A percentile compares a stretch with the other conserved stretches of the same genome.
phyloP scores from a whole-genome alignment of 2,888 invertebrate species.

The Harmothoe impar region DNA sequence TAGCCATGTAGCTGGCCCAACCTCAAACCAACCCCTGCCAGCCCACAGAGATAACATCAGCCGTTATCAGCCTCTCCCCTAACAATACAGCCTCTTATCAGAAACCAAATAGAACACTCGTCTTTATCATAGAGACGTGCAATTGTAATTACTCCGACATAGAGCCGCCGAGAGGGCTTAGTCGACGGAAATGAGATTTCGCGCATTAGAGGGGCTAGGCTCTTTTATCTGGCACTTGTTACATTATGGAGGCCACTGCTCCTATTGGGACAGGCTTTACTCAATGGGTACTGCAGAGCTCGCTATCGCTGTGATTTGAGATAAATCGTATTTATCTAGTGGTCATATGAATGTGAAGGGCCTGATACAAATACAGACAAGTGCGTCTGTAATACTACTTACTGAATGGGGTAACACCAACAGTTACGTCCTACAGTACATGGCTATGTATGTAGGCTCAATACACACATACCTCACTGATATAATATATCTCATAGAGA shows the following conservation, averaged over 20 bases:
- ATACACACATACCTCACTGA: too few species aligned
- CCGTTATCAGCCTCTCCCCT: conserved; percentile 8
- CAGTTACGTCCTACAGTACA: too few species aligned
- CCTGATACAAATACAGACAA: background rate
- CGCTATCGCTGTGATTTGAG: background rate
- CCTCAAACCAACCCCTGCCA: background rate
- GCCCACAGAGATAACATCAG: conserved; percentile 11
- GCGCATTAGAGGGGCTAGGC: conserved; percentile 15
- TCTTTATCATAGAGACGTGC: conserved; percentile 47
- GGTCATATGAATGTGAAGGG: conserved; percentile 12
- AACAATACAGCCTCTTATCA: background rate
- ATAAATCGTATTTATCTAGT: conserved; percentile 16
- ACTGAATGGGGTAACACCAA: too few species aligned
- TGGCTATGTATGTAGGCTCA: too few species aligned
- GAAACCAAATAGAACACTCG: conserved; percentile 49
- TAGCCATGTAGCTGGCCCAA: background rate
- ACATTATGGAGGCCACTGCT: conserved; percentile 11
- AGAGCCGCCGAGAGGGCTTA: conserved; percentile 38
- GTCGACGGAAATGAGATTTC: conserved; percentile 38
- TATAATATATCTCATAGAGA: too few species aligned
- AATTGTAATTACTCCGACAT: conserved; percentile 49
- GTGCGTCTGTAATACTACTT: too few species aligned
- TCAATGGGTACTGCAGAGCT: background rate
- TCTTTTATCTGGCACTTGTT: conserved; percentile 38
- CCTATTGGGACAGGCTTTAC: background rate